Evolutionary conservation across 2,797 vertebrate species (phyloP), one percentile per base, ranked within the genome.

Genomic region (Sus cebifrons): DNA sequence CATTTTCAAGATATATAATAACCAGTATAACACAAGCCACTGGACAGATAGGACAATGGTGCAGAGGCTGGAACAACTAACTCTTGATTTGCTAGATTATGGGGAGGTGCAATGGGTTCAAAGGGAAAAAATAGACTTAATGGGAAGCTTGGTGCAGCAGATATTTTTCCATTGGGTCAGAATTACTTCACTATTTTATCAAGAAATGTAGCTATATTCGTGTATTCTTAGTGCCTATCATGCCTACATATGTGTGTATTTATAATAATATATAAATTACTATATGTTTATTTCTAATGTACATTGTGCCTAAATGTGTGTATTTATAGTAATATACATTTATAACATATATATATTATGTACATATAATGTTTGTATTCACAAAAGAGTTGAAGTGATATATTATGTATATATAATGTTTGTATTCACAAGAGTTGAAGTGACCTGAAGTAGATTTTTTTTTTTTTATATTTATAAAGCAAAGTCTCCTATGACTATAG

Each of bases 171-270:
- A 73, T 10, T 86, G 10, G 27, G 85, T 82, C 44, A 94, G 60
- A 90, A 65, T 67, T 81, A 88, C 74, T 92, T 92, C 44, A 92
- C 16, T 75, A 91, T 79, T 86, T 95, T 90, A 75, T 88, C 25
- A 94, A 71, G 32, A 92, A 70, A 40, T 21, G 7, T 86, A 91
- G 20, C 1, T 64, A 64, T 2, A 67, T 20, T 75, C 94, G 16
- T 79, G 17, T 73, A 56, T 95, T 95, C 49, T 92, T 90, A 74
- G 16, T 44, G 5, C 8, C 36, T 74, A 86, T 68, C 18, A 88
- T 62, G 13, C 20, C 8, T 86, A 52, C 86, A 27, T 44, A 12
- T 82, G 18, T 58, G 5, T 81, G 25, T 60, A 44, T 36, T 16
- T 44, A 64, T 58, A 56, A 56, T 56, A 15, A 16, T 58, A 58